A percentile compares a stretch with the other conserved stretches of the same genome.
Evolutionary conservation across 2,888 invertebrate species (phyloP).

Genomic region (Encarsia formosa): DNA sequence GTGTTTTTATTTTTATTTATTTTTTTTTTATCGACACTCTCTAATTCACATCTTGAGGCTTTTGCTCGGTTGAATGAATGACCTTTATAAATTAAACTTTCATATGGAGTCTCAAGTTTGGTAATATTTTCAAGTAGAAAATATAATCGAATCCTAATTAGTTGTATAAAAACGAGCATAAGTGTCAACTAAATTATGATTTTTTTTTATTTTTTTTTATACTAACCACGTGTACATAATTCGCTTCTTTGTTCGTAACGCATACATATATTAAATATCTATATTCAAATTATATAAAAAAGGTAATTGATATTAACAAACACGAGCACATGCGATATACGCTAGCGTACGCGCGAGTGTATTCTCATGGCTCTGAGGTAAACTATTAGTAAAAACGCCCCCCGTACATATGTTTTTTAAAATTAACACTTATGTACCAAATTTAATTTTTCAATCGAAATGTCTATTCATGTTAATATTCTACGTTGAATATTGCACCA

Average conservation of each 20-base stretch:
- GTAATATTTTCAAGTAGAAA: too few relatives aligned
- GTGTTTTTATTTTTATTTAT: too few relatives aligned
- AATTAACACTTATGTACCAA: constrained; percentile 24
- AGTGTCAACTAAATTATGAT: too few relatives aligned
- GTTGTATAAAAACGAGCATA: too few relatives aligned
- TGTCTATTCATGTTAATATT: constrained; percentile 10
- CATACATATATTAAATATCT: constrained; percentile 35
- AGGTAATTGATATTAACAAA: constrained; percentile 5
- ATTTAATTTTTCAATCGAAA: constrained; percentile 19
- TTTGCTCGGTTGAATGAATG: constrained; percentile 34
- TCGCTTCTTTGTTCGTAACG: constrained; percentile 52
- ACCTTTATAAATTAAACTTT: too few relatives aligned
- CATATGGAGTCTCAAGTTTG: too few relatives aligned
- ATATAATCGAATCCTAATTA: too few relatives aligned
- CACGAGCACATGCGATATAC: constrained; percentile 11
- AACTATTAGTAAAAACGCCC: constrained; percentile 32
- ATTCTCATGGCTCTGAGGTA: constrained; percentile 10
- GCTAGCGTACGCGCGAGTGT: constrained; percentile 8
- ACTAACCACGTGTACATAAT: constrained; percentile 52
- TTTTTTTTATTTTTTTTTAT: constrained; percentile 40
- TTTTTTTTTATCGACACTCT: constrained; percentile 30
- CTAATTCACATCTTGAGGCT: constrained; percentile 38
- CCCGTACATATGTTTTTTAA: constrained; percentile 32
- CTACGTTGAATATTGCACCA: constrained; percentile 12
- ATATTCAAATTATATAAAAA: constrained; percentile 21